A percentile compares a stretch with the other conserved stretches of the same genome.
These are phyloP conservation scores for Tipula vernalis DNA, from an alignment of 2,888 invertebrate genomes.

Conservation along the genomic window DNA sequence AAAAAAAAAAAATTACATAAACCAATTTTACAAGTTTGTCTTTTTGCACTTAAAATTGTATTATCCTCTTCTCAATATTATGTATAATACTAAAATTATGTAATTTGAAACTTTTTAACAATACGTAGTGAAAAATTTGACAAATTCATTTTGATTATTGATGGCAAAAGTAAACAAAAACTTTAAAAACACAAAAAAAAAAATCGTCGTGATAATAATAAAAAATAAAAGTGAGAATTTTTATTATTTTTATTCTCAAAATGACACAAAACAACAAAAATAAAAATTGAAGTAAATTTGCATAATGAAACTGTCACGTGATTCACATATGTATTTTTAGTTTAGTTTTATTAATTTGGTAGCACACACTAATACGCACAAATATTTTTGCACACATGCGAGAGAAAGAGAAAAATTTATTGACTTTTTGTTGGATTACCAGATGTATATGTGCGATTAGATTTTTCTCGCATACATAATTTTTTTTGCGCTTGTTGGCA, in stretches of 20 bases:
- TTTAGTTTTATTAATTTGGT: neutral
- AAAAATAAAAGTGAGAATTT: neutral
- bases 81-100: neutral
- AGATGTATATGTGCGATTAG: neutral
- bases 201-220: neutral
- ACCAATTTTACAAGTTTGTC: neutral
- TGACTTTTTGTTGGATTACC: neutral
- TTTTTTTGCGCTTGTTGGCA: neutral
- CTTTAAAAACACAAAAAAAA: neutral
- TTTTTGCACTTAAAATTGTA: neutral
- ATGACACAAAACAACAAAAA: neutral
- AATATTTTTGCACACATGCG: neutral
- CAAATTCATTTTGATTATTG: neutral
- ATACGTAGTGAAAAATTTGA: neutral
- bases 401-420: neutral
- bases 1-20: neutral
- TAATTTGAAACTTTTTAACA: neutral
- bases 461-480: neutral
- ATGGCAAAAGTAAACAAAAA: neutral
- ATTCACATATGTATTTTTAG: neutral
- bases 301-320: neutral
- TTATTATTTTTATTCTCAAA: neutral
- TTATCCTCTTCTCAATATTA: neutral
- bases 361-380: neutral
- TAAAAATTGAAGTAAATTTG: neutral